These are phyloP conservation scores for Stomatorhinus ivindoensis DNA, from an alignment of 2,113 vertebrate species.

Conservation along the genomic window DNA sequence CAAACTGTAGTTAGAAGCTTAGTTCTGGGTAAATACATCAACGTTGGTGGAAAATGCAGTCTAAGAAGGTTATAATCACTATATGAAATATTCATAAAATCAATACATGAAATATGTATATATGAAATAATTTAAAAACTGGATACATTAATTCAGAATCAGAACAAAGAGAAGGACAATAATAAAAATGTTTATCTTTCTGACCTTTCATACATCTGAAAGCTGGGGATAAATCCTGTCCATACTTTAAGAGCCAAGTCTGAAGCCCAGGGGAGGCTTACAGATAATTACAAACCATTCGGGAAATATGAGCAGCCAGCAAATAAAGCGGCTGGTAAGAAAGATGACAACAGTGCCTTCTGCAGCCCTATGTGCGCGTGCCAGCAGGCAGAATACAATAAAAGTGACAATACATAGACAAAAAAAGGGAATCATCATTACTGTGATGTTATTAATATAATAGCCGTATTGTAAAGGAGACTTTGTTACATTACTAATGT, in stretches of 20 bases:
- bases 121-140: not conserved
- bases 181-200: not conserved
- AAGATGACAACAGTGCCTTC: not conserved
- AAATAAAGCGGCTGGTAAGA: slow-evolving; percentile 1
- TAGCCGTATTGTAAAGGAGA: not conserved
- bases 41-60: too few relatives aligned
- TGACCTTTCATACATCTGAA: slow-evolving; percentile 24
- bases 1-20: too few relatives aligned
- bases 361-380: not conserved
- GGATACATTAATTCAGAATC: slow-evolving; percentile 12
- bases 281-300: slow-evolving; percentile 56
- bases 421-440: not conserved
- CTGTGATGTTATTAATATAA: not conserved
- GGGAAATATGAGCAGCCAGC: slow-evolving; percentile 42
- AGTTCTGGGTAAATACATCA: too few relatives aligned
- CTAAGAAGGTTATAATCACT: too few relatives aligned
- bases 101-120: too few relatives aligned
- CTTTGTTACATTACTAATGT: not conserved
- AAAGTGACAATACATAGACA: not conserved
- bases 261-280: slow-evolving; percentile 41
- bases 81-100: too few relatives aligned
- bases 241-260: slow-evolving; percentile 39
- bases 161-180: not conserved
- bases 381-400: not conserved
- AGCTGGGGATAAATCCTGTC: slow-evolving; percentile 29